Conservation (phyloP, 2,113 vertebrate species). For the Sinocyclocheilus maitianheensis region DNA sequence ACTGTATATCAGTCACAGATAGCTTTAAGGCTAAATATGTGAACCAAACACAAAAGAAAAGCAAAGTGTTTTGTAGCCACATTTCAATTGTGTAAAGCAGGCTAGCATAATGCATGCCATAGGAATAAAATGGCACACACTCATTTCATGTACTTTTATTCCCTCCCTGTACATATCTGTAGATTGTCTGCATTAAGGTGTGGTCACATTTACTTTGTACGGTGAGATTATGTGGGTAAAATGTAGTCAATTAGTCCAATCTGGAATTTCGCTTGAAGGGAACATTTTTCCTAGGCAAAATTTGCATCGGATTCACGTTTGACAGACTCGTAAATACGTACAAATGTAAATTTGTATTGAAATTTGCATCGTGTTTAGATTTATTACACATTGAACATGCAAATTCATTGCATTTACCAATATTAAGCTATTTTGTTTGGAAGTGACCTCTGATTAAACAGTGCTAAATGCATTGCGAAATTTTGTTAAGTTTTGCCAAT, state of each 20-base stretch:
- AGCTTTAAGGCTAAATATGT: not conserved
- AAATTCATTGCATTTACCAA: not conserved
- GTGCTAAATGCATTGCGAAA: no score
- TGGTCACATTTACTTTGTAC: not conserved
- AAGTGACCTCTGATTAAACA: not conserved
- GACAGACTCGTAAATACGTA: not conserved
- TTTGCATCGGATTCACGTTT: not conserved
- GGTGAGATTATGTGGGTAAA: no score
- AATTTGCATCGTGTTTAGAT: no score
- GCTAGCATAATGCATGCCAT: conserved; percentile 27
- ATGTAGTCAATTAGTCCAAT: not conserved
- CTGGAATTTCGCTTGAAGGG: not conserved
- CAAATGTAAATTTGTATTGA: not conserved
- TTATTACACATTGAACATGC: not conserved
- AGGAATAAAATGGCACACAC: no score
- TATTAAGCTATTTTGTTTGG: not conserved
- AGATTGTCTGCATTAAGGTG: conserved; percentile 5
- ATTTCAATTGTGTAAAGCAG: conserved; percentile 14
- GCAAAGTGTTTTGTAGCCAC: not conserved
- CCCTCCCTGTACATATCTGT: not conserved
- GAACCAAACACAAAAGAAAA: not conserved
- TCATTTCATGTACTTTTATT: conserved; percentile 7
- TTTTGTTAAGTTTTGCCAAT: not conserved
- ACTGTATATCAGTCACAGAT: not conserved
- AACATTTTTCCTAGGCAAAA: not conserved